phyloP scores from a whole-genome alignment of 2,888 invertebrate genomes.

The Philereme transversata region DNA sequence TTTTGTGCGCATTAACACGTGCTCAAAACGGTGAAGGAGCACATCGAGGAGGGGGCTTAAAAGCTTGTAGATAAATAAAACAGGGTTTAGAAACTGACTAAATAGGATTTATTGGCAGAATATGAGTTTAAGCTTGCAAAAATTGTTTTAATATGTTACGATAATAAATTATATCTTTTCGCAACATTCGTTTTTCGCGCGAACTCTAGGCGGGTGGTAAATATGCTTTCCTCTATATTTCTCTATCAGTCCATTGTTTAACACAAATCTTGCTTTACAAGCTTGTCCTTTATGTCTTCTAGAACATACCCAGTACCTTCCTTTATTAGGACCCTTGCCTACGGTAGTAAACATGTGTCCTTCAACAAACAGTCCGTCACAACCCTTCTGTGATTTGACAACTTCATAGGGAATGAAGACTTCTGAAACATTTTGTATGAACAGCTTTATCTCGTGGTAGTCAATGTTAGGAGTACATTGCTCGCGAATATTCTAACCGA shows the following conservation, averaged over 20 bases:
- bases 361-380: constrained; percentile 24
- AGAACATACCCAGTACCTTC: constrained; percentile 28
- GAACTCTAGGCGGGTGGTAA: constrained; percentile 17
- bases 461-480: no score
- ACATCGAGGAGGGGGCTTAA: no score
- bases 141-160: no score
- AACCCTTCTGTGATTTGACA: constrained; percentile 29
- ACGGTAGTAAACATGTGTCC: constrained; percentile 24
- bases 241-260: constrained; percentile 23
- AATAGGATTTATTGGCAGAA: no score
- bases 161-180: background rate
- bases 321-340: constrained; percentile 14
- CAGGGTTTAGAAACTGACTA: no score
- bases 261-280: constrained; percentile 27
- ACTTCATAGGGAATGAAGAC: constrained; percentile 21
- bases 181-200: constrained; percentile 10
- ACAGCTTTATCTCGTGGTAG: background rate
- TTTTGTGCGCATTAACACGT: no score
- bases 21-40: no score
- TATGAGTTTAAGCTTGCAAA: no score
- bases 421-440: constrained; percentile 18
- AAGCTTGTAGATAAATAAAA: no score
- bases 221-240: constrained; percentile 26
- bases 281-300: constrained; percentile 19
- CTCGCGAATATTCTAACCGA: no score